A percentile compares a stretch with the other conserved stretches of the same genome.
These are phyloP conservation scores for Lasaia peninsularis DNA, from an alignment of 1,140 invertebrate species.

Conservation along the genomic window DNA sequence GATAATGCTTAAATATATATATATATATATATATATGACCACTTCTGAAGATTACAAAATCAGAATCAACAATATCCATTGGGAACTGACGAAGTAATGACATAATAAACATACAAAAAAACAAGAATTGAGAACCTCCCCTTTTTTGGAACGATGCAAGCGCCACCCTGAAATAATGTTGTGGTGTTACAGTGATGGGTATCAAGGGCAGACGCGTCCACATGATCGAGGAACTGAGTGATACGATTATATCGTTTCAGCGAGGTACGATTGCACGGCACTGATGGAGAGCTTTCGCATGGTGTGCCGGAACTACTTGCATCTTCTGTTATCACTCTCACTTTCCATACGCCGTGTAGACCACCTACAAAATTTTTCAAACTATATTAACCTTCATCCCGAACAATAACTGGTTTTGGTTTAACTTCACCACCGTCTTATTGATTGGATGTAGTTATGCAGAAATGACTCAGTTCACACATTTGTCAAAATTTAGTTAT, in stretches of 20 bases:
- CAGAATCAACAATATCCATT: too few relatives aligned
- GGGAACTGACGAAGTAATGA: too few relatives aligned
- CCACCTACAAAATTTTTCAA: background rate
- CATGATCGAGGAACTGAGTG: constrained; percentile 98
- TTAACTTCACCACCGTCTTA: constrained; percentile 10
- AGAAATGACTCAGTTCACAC: too few relatives aligned
- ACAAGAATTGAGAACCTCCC: constrained; percentile 19
- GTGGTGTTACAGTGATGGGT: constrained; percentile 93
- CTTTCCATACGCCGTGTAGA: constrained; percentile 22
- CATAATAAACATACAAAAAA: background rate
- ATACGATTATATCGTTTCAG: constrained; percentile 98
- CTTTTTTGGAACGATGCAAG: too few relatives aligned
- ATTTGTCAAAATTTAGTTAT: too few relatives aligned
- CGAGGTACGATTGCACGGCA: constrained; percentile 85
- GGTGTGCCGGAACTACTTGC: constrained; percentile 30
- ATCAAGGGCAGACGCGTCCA: constrained; percentile 97
- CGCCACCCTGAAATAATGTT: constrained; percentile 49
- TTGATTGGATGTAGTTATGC: too few relatives aligned
- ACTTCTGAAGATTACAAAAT: too few relatives aligned
- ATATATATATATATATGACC: too few relatives aligned
- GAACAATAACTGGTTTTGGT: constrained; percentile 7
- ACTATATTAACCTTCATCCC: constrained; percentile 5
- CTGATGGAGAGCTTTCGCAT: constrained; percentile 42
- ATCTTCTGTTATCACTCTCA: constrained; percentile 25
- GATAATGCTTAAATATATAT: too few relatives aligned